These are phyloP conservation scores for Gymnogyps californianus DNA, from an alignment of 2,113 vertebrate species.

Conservation along the genomic window DNA sequence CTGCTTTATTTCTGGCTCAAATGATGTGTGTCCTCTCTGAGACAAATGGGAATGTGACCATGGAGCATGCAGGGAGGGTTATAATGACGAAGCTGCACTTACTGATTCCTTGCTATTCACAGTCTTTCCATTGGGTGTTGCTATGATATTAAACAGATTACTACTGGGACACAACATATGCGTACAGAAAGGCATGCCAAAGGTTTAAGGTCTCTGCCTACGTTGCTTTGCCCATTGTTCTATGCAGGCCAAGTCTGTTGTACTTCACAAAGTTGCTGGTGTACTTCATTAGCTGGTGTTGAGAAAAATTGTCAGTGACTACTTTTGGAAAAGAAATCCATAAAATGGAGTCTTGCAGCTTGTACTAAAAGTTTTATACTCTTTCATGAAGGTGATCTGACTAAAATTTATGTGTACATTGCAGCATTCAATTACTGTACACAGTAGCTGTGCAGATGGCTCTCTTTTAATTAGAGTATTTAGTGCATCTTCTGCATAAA, in stretches of 20 bases:
- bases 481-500: conserved; percentile 9
- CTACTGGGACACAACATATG: background rate
- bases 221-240: conserved; percentile 1
- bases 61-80: background rate
- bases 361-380: background rate
- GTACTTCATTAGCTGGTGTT: background rate
- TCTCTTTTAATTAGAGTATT: conserved; percentile 39
- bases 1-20: background rate
- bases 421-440: background rate
- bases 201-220: background rate
- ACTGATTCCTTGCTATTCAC: conserved; percentile 64
- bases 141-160: conserved; percentile 70
- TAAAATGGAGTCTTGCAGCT: background rate
- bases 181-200: background rate
- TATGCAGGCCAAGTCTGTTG: background rate
- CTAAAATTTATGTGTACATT: background rate
- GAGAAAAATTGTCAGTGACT: background rate
- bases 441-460: conserved; percentile 3
- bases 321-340: background rate
- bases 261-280: background rate
- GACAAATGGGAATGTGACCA: background rate
- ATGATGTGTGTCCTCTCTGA: background rate
- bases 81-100: background rate
- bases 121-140: conserved; percentile 70
- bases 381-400: conserved; percentile 23